Base-by-base conservation (phyloP, 2,888 invertebrate species). In the Silvanus unidentatus region DNA sequence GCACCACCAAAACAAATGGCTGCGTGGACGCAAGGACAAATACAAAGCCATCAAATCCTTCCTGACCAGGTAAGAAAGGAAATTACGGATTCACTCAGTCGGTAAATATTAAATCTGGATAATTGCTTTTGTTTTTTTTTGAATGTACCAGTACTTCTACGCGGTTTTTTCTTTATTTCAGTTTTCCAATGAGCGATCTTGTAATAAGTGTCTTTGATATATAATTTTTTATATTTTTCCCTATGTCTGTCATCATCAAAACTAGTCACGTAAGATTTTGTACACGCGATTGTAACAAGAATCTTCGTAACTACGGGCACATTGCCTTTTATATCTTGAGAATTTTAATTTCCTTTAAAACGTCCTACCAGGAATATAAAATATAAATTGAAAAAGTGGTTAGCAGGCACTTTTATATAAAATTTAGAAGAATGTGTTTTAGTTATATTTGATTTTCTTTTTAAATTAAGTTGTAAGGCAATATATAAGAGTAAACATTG, bases 1-100 rank as follows among this genome's bases (percentile, higher is more conserved):
- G 81, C 82, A 4, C 86, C 88, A 1, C 81, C 84, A 32, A 85
- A 85, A 64, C 79, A 85, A 39, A 71, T 84, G 57, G 80, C 86
- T 5, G 86, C 86, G 39, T 87, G 86, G 86, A 78, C 77, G 45
- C 75, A 76, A 58, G 72, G 73, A 59, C 67, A 65, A 49, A 57
- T 58, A 30, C 66, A 66, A 50, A 60, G 58, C 42, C 64, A 63
- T 37, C 69, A 70, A 56, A 64, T 68, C 39, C 54, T 70, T 34
- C 65, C 69, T 16, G 71, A 71, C 50, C 70, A 73, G 70, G 73
- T 73, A 59, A 49, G n/a, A n/a, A n/a, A n/a, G n/a, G n/a, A n/a
- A n/a, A n/a, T n/a, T n/a, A n/a, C n/a, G n/a, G n/a, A n/a, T n/a
- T n/a, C n/a, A n/a, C n/a, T n/a, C n/a, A n/a, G n/a, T n/a, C n/a